Base-by-base conservation (phyloP, 2,888 invertebrate genomes). In the Leuctra nigra region DNA sequence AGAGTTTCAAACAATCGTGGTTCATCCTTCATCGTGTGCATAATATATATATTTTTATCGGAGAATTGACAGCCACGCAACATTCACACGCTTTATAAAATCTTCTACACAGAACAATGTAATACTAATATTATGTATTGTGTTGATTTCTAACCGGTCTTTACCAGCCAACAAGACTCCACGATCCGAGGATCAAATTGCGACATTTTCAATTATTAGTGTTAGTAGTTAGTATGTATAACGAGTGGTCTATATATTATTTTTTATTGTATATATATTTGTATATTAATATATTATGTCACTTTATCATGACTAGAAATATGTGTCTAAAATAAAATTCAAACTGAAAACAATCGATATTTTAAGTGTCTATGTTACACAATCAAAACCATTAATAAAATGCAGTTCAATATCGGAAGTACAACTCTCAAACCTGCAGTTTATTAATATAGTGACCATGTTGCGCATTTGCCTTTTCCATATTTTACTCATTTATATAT, bases 231-330 rank as follows among this genome's bases (percentile, higher is more conserved):
- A 39, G 22, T 25, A 53, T 54, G 35, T 54, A 16, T 54, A 33
- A 46, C 44, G 53, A 44, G 46, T 54, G 54, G 54, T 54, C 54
- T 44, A 29, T 52, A 41, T 46, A 35, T 13, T 44, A 39, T 50
- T n/a, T n/a, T n/a, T n/a, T n/a, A n/a, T n/a, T n/a, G n/a, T n/a
- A n/a, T n/a, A n/a, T n/a, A n/a, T n/a, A n/a, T n/a, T n/a, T n/a
- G n/a, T n/a, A n/a, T n/a, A n/a, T n/a, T n/a, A n/a, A n/a, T 47
- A 52, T 41, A 16, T 41, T 41, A 18, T 50, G 22, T 44, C 44
- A 20, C 23, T 44, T 44, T 7, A 22, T 44, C 4, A 44, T 50
- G 48, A 50, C 50, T 50, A 50, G 50, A 50, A 35, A 50, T 50
- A 16, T 50, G 33, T 50, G 33, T 18, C 33, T 50, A 50, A 50